Conservation (phyloP, 2,888 invertebrate species). For the Rotaria sp. region DNA sequence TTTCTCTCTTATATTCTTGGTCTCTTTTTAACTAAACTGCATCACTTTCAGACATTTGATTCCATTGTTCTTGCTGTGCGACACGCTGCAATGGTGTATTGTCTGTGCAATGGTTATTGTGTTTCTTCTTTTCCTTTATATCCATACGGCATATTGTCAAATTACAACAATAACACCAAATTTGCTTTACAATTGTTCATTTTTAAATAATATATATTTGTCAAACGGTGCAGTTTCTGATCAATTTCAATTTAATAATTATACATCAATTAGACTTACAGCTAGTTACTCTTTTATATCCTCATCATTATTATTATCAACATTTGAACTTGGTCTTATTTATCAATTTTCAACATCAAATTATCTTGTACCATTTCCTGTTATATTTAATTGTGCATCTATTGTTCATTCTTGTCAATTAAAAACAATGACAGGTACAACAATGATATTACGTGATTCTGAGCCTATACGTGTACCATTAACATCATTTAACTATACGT, state of each 20-base stretch:
- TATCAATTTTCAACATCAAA: background rate
- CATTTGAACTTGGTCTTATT: background rate
- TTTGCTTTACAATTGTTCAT: background rate
- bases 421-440: background rate
- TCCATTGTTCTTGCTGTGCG: background rate
- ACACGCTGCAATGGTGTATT: slow-evolving; percentile 12
- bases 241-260: background rate
- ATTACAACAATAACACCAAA: background rate
- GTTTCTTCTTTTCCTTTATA: background rate
- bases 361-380: background rate
- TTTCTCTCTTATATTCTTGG: background rate
- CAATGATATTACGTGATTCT: background rate
- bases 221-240: background rate
- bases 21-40: background rate
- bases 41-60: background rate
- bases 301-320: background rate
- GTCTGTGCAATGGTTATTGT: background rate
- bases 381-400: background rate
- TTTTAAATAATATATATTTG: background rate
- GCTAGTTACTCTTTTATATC: background rate
- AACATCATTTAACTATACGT: background rate
- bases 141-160: background rate
- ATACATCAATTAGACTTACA: background rate
- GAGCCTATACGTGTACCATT: background rate
- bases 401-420: background rate